Percentiles rank a stretch among this genome's conserved stretches.
Evolutionary conservation across 2,888 invertebrate species (phyloP).

Genomic region (Bombyx huttoni): DNA sequence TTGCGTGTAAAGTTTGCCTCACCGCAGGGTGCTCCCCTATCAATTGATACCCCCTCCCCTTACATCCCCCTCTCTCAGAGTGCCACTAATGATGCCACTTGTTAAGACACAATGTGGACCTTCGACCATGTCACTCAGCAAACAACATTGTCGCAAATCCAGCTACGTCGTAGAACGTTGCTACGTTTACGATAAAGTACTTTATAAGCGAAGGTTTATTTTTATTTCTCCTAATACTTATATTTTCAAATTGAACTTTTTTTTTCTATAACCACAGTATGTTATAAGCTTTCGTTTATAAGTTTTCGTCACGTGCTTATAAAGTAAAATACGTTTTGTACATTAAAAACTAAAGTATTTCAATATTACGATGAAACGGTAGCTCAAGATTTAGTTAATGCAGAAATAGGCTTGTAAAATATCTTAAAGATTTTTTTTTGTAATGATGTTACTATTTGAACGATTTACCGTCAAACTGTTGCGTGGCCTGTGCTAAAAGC

Average conservation of each 20-base stretch:
- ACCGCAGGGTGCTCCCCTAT: constrained; percentile 64
- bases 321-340: too few species aligned
- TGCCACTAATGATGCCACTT: constrained; percentile 67
- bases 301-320: too few species aligned
- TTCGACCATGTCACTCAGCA: constrained; percentile 60
- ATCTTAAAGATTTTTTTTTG: too few species aligned
- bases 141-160: constrained; percentile 62
- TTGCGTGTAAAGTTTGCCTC: constrained; percentile 65
- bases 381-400: too few species aligned
- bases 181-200: background rate
- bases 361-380: too few species aligned
- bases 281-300: too few species aligned
- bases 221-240: too few species aligned
- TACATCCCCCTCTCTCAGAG: constrained; percentile 21
- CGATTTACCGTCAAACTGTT: constrained; percentile 62
- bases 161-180: constrained; percentile 30
- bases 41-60: constrained; percentile 39
- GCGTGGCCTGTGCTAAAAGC: constrained; percentile 67
- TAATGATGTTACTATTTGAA: background rate
- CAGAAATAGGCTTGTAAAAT: too few species aligned
- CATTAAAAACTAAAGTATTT: too few species aligned
- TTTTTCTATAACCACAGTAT: too few species aligned
- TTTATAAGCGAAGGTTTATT: background rate
- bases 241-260: too few species aligned
- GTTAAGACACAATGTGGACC: constrained; percentile 66